These are phyloP conservation scores for Astyanax mexicanus DNA, from an alignment of 2,797 vertebrate genomes.

Conservation along the genomic window DNA sequence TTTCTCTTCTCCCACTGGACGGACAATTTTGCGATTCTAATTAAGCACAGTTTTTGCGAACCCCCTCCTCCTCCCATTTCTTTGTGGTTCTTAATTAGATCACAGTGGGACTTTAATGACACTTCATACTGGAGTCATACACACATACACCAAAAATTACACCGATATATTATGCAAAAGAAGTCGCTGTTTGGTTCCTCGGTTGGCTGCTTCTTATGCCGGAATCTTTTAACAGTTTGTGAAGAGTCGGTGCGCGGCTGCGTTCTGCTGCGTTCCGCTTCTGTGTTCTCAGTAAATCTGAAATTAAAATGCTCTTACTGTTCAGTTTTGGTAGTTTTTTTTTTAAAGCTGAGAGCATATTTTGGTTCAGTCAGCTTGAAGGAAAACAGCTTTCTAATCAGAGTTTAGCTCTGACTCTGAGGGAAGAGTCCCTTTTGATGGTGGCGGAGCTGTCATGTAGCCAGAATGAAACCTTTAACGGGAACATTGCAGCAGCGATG, in stretches of 20 bases:
- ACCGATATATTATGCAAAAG: constrained; percentile 7
- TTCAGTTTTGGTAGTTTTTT: neutral
- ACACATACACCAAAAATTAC: neutral
- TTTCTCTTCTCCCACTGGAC: constrained; percentile 33
- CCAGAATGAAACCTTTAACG: constrained; percentile 15
- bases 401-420: neutral
- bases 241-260: too few species aligned
- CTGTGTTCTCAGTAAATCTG: neutral
- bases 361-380: neutral
- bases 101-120: constrained; percentile 15
- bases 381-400: constrained; percentile 6
- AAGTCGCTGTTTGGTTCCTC: neutral
- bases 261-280: too few species aligned
- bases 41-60: constrained; percentile 16
- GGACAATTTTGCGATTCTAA: constrained; percentile 40
- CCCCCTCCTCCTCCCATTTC: neutral
- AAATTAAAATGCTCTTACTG: neutral
- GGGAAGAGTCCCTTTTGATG: constrained; percentile 16
- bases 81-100: constrained; percentile 26
- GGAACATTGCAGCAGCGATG: constrained; percentile 8
- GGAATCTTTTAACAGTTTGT: too few species aligned
- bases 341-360: neutral
- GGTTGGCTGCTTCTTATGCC: neutral
- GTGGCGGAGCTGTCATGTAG: neutral
- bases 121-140: neutral